Evolutionary conservation across 2,888 invertebrate species (phyloP).

Genomic region (Agonopterix heracliana): DNA sequence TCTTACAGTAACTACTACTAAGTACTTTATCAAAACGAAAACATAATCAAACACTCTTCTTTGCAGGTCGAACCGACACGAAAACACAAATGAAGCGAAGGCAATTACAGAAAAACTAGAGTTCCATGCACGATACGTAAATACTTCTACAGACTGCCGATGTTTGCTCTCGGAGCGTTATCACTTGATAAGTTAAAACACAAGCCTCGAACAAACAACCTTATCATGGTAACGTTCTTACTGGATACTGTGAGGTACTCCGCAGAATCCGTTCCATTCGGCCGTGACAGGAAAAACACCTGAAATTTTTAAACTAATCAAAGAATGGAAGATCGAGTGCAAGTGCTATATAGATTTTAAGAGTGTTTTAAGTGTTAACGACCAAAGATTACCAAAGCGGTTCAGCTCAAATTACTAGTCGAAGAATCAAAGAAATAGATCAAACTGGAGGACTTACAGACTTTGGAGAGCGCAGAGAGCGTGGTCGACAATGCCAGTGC

Average conservation of each 20-base stretch:
- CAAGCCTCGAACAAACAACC: constrained; percentile 66
- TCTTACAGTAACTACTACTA: no score
- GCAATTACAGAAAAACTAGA: constrained; percentile 52
- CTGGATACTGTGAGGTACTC: constrained; percentile 46
- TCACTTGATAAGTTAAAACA: constrained; percentile 73
- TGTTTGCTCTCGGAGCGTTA: constrained; percentile 68
- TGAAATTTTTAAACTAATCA: constrained; percentile 32
- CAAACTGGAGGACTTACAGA: constrained; percentile 72
- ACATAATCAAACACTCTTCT: constrained; percentile 36
- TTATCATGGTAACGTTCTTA: constrained; percentile 70
- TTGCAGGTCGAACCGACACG: constrained; percentile 53
- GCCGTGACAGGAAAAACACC: constrained; percentile 41
- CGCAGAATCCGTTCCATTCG: constrained; percentile 47
- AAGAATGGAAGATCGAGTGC: constrained; percentile 30
- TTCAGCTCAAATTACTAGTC: constrained; percentile 33
- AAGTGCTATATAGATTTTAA: constrained; percentile 20
- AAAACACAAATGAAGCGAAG: constrained; percentile 35
- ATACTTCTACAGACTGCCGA: constrained; percentile 62
- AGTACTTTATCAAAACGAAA: constrained; percentile 28
- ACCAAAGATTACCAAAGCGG: constrained; percentile 39
- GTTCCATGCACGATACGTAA: constrained; percentile 65
- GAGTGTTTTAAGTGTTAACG: constrained; percentile 16
- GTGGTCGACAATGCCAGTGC: constrained; percentile 54
- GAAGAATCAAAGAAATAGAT: constrained; percentile 25
- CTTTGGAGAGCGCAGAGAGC: constrained; percentile 51